Conservation (phyloP, 2,113 vertebrate species). For the Oreotragus oreotragus region DNA sequence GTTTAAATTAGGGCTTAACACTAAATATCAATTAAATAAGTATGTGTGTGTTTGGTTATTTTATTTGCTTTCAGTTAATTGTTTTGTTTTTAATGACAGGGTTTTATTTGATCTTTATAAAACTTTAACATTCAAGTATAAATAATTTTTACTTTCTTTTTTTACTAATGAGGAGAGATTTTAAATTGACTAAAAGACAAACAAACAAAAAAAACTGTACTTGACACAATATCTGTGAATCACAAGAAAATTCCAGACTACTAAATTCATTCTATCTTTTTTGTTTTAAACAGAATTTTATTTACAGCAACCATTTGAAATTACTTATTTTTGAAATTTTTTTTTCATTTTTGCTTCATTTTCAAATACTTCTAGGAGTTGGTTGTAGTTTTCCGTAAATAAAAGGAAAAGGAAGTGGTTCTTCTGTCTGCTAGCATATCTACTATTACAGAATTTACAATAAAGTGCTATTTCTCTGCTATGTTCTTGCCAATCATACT, state of each 20-base stretch:
- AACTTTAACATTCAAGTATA: neutral
- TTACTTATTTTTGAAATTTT: neutral
- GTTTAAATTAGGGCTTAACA: neutral
- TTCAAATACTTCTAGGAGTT: neutral
- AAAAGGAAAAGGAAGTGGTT: neutral
- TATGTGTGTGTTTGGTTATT: neutral
- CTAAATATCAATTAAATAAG: neutral
- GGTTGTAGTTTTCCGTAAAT: neutral
- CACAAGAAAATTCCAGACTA: neutral
- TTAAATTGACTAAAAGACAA: neutral
- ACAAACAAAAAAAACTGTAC: neutral
- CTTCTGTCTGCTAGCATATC: neutral
- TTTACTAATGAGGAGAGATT: neutral
- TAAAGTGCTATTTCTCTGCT: neutral
- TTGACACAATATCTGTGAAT: neutral
- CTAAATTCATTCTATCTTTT: neutral
- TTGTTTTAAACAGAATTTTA: neutral
- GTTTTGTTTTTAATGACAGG: neutral
- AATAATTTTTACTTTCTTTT: neutral
- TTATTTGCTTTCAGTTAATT: conserved; percentile 16
- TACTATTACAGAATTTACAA: neutral
- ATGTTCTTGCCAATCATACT: neutral
- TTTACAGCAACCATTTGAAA: neutral
- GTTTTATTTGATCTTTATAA: neutral
- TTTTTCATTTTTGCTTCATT: neutral